Base-by-base conservation (phyloP, 2,797 vertebrate species). In the Sebastes steindachneri region DNA sequence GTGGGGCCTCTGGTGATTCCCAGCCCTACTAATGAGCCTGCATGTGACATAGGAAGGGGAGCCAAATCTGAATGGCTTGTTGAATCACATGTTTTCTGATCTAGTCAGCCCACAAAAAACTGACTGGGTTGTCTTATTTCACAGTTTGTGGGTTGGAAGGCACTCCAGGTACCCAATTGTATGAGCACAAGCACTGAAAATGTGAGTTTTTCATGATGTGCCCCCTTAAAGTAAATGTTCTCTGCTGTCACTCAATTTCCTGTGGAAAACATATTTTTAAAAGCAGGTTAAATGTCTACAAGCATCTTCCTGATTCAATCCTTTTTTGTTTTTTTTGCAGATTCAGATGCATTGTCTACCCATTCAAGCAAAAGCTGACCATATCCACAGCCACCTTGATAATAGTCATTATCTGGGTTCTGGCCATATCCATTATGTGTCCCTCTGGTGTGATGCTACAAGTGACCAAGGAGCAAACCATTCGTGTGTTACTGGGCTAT, bases 351-450 rank as follows among this genome's bases (percentile, higher is more conserved):
- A 96, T 98, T 0, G 95, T 98, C 73, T 96, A 98, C 59, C 97
- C 98, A 0, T 98, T 99, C 91, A 98, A 98, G 87, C 97, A 96
- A 68, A 99, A 98, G 93, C 91, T 98, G 88, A 96, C 94, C n/a
- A 67, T 97, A 41, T 94, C 96, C 73, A 95, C 96, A 0, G 96
- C 97, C 0, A 87, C 95, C 1, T 14, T 96, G 73, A 95, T 96
- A 37, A 94, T 99, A 5, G 82, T 90, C 0, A 80, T 96, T 53
- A 97, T 98, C 92, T 99, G 98, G 98, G 88, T 96, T 5, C 91
- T 99, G 90, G 97, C 98, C 3, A 17, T 97, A 1, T 89, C 96
- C 57, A 97, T 98, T 65, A 98, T 97, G 96, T 97, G 96, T 85
- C 98, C 98, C 1, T 98, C 97, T 0, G 98, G 96, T 0, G 93